These are phyloP conservation scores for Copsychus sechellarum DNA, from an alignment of 2,113 vertebrate genomes.

Conservation along the genomic window DNA sequence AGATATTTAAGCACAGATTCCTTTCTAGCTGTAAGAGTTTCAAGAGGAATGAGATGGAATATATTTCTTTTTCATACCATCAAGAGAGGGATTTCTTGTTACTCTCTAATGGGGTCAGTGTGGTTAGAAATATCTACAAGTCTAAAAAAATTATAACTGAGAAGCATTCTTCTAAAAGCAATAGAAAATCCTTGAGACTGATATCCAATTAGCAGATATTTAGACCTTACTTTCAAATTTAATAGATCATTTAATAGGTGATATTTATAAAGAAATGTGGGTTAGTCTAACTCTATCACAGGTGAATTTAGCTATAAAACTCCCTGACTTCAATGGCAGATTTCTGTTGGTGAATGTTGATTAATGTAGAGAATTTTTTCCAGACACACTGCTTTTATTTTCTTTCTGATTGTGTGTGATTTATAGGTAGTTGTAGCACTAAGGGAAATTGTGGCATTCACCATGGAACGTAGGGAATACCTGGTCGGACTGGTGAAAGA, in stretches of 20 bases:
- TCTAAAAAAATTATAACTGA: not conserved
- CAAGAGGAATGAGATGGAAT: not conserved
- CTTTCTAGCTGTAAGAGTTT: not conserved
- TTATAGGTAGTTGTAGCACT: not conserved
- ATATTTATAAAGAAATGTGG: not conserved
- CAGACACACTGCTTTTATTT: not conserved
- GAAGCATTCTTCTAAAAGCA: not conserved
- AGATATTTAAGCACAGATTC: not conserved
- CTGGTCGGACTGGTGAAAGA: not conserved
- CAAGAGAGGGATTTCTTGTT: slow-evolving; percentile 8
- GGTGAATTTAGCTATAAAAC: not conserved
- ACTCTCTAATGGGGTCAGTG: not conserved
- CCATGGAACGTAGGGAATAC: not conserved
- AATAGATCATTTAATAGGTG: not conserved
- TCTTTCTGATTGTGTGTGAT: slow-evolving; percentile 6
- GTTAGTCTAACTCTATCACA: not conserved
- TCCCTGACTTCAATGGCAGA: not conserved
- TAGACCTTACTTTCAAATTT: not conserved
- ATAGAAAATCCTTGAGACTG: not conserved
- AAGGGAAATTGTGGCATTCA: not conserved
- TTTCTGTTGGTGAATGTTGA: not conserved
- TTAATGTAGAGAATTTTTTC: not conserved
- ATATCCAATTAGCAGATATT: not conserved
- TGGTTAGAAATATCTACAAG: not conserved
- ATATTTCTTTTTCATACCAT: not conserved